Base-by-base conservation (phyloP, 2,888 invertebrate genomes). In the Podotricha telesiphe region DNA sequence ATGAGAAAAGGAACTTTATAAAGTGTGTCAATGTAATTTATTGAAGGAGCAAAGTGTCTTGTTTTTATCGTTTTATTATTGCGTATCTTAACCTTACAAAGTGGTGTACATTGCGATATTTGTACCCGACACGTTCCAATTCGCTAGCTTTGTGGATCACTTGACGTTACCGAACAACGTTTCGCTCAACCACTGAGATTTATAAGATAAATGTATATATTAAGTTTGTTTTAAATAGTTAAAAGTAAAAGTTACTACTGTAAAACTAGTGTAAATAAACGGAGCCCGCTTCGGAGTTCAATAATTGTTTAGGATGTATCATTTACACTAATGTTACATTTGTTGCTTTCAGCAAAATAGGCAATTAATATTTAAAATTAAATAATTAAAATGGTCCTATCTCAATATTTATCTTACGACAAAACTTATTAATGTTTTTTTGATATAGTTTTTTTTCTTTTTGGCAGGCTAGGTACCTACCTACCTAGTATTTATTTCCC, bases 61-160 rank as follows among this genome's bases (percentile, higher is more conserved):
- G 56, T 64, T 63, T 63, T 48, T 58, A 67, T 67, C 64, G 15
- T 62, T 62, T 40, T 65, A 40, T 67, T 70, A 59, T 68, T 68
- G 50, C 70, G 63, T 68, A 72, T 70, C 72, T 66, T 70, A 70
- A 72, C 72, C 72, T 72, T 70, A 68, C 70, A 53, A 28, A 58
- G 53, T 51, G 72, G 72, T 72, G 67, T 72, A 56, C 50, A 67
- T 74, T 70, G 71, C 73, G 58, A 61, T 71, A 71, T 69, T 70
- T 69, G 69, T 69, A 73, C 69, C 69, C 69, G 73, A 74, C 70
- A 72, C 74, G 73, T 72, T 72, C 67, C 74, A 69, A 67, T 72
- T 72, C 74, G 73, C 68, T 74, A 68, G 69, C 67, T 69, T 67
- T 74, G 68, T 69, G 65, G 73, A 73, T 70, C 73, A 67, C 58